Evolutionary conservation across 2,888 invertebrate genomes (phyloP).

Genomic region (Gymnocheta viridis): DNA sequence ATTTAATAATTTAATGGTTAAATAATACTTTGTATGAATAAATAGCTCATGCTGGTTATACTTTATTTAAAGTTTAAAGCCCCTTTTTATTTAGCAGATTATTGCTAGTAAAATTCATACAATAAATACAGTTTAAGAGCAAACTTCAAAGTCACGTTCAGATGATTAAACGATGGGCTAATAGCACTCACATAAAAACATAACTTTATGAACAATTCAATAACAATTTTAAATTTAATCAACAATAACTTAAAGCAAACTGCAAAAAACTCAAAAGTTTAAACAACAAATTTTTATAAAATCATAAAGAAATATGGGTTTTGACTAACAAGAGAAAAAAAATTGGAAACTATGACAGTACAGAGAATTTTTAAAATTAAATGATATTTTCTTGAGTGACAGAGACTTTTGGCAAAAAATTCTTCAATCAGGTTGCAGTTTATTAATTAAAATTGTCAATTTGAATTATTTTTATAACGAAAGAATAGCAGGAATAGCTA

Average conservation of each 20-base stretch:
- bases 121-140: neutral
- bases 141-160: conserved; percentile 55
- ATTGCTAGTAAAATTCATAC: conserved; percentile 25
- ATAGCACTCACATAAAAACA: conserved; percentile 10
- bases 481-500: no score
- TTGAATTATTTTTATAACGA: no score
- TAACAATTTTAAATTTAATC: neutral
- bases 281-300: conserved; percentile 8
- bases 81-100: neutral
- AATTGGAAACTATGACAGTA: no score
- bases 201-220: conserved; percentile 12
- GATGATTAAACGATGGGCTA: conserved; percentile 33
- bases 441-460: no score
- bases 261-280: neutral
- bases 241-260: neutral
- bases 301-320: neutral
- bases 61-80: neutral
- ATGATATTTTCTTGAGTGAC: no score
- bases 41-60: neutral
- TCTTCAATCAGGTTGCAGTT: no score
- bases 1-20: no score
- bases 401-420: no score
- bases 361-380: no score
- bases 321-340: no score
- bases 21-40: no score